Conservation (phyloP, 2,797 vertebrate genomes). For the Remorina albescens region DNA sequence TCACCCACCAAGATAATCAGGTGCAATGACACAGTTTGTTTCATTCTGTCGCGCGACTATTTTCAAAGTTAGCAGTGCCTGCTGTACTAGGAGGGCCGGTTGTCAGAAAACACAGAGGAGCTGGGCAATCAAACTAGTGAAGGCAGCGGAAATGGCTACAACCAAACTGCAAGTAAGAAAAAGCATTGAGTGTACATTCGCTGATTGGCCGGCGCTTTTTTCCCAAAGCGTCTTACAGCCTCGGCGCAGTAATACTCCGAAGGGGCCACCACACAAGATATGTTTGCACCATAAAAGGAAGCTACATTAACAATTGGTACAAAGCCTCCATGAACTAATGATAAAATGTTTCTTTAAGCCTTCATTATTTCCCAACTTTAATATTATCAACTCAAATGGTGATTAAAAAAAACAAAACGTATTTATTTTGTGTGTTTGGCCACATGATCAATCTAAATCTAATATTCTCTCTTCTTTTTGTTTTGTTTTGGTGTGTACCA, state of each 20-base stretch:
- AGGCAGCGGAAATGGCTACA: neutral
- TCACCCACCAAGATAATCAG: conserved; percentile 39
- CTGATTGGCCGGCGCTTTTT: no score
- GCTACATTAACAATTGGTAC: neutral
- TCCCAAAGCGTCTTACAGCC: no score
- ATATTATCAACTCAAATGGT: neutral
- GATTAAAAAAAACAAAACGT: neutral
- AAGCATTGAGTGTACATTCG: neutral
- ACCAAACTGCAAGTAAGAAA: neutral
- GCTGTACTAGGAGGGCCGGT: neutral
- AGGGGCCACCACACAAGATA: no score
- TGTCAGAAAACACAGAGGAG: neutral
- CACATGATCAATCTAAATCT: no score
- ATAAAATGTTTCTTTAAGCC: neutral
- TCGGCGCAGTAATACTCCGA: no score
- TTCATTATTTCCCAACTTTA: neutral
- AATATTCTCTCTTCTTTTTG: neutral
- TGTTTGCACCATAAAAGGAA: neutral
- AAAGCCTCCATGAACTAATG: neutral
- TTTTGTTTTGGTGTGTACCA: neutral
- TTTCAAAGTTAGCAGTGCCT: neutral
- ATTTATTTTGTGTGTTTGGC: neutral
- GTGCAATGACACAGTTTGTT: conserved; percentile 26
- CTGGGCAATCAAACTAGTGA: neutral
- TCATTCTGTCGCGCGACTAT: conserved; percentile 17